These are phyloP conservation scores for Alca torda DNA, from an alignment of 2,797 vertebrate species.

Conservation along the genomic window DNA sequence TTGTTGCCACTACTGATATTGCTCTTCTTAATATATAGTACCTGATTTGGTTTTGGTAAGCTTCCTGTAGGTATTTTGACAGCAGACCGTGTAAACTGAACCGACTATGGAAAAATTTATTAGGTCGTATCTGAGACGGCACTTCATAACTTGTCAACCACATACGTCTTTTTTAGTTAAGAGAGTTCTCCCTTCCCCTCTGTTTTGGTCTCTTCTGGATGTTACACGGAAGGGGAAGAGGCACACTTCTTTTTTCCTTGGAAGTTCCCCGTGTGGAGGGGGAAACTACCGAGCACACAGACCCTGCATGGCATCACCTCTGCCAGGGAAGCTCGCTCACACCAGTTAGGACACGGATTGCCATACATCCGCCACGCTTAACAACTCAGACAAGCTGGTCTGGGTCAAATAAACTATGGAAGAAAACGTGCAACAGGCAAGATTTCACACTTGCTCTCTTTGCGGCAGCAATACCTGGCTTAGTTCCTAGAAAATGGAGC, in stretches of 20 bases:
- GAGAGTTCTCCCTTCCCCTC: neutral
- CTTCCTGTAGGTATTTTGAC: neutral
- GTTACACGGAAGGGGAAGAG: neutral
- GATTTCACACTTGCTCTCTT: neutral
- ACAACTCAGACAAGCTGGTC: neutral
- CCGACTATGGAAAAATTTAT: neutral
- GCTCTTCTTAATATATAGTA: neutral
- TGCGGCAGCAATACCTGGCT: neutral
- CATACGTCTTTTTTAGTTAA: neutral
- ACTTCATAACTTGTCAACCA: neutral
- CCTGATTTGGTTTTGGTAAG: neutral
- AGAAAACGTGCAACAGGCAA: rapidly evolving
- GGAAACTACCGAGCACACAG: neutral
- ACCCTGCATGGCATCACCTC: neutral
- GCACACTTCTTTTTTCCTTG: neutral
- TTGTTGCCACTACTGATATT: neutral
- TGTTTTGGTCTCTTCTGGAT: neutral
- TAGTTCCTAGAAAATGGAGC: neutral
- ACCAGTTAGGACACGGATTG: neutral
- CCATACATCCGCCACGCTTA: rapidly evolving
- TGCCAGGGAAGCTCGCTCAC: neutral
- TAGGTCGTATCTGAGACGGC: rapidly evolving
- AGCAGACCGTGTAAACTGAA: neutral
- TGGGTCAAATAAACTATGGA: neutral
- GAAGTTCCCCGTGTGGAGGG: neutral